Evolutionary conservation across 2,113 vertebrate species (phyloP).

Genomic region (Neotoma lepida): DNA sequence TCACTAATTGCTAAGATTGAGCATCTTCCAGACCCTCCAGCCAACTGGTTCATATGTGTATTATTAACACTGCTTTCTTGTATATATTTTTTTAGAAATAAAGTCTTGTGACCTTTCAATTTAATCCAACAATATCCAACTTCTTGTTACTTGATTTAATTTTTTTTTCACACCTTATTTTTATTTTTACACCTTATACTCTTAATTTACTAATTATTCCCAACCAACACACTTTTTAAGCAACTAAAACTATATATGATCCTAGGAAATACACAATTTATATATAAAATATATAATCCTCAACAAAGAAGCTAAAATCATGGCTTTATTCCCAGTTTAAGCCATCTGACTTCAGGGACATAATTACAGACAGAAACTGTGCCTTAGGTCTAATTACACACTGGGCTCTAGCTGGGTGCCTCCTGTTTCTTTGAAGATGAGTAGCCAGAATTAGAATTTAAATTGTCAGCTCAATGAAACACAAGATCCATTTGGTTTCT

Average conservation of each 20-base stretch:
- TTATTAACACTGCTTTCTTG: not conserved
- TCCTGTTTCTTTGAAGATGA: conserved; percentile 67
- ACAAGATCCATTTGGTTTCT: conserved; percentile 33
- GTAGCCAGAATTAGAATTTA: conserved; percentile 70
- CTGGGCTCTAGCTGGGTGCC: not conserved
- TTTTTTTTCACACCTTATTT: too few relatives aligned
- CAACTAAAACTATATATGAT: not conserved
- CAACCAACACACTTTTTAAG: not conserved
- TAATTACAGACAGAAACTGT: conserved; percentile 64
- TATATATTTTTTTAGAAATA: not conserved
- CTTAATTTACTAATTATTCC: not conserved
- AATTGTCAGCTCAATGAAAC: conserved; percentile 58
- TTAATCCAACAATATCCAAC: not conserved
- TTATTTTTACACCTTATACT: not conserved
- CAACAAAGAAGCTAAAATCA: conserved; percentile 26
- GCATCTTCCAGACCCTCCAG: not conserved
- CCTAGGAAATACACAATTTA: not conserved
- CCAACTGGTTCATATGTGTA: not conserved
- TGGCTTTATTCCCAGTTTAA: conserved; percentile 46
- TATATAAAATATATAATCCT: conserved; percentile 42
- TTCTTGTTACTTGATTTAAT: not conserved
- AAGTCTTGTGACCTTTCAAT: not conserved
- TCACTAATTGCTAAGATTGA: conserved; percentile 17
- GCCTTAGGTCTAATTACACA: conserved; percentile 33
- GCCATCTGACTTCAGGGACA: conserved; percentile 57